Percentiles rank a stretch among this genome's conserved stretches.
phyloP scores from a whole-genome alignment of 2,113 vertebrate genomes.

The Agapornis roseicollis region DNA sequence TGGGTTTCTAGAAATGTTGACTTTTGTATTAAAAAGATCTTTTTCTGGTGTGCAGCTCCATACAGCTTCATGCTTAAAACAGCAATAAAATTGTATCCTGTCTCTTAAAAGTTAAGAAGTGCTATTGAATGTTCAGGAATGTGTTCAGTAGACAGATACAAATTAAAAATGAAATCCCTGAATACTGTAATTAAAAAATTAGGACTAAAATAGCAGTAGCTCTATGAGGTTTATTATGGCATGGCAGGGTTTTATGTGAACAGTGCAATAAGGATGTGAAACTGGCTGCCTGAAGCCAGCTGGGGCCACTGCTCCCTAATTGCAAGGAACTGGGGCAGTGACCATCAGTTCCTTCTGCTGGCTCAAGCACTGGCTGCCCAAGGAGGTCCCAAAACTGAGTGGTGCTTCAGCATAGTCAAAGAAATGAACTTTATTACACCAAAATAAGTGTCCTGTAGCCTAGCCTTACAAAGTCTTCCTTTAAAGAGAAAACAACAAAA shows the following conservation, averaged over 20 bases:
- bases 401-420: neutral
- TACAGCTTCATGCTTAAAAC: neutral
- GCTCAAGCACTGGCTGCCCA: neutral
- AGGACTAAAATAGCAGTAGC: neutral
- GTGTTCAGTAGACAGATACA: neutral
- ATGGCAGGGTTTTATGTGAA: neutral
- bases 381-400: neutral
- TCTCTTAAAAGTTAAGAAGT: neutral
- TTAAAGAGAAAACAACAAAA: neutral
- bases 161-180: neutral
- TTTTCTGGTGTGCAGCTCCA: neutral
- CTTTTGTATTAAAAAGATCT: neutral
- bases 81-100: neutral
- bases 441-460: neutral
- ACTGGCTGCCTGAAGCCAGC: neutral
- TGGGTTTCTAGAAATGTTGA: neutral
- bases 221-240: neutral
- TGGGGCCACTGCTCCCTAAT: neutral
- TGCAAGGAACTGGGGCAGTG: neutral
- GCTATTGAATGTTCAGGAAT: neutral
- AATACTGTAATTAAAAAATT: neutral
- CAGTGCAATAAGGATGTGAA: neutral
- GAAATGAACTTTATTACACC: neutral
- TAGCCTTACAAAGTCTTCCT: neutral
- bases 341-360: neutral